Conservation (phyloP, 2,797 vertebrate genomes). For the Myripristis jacobus region DNA sequence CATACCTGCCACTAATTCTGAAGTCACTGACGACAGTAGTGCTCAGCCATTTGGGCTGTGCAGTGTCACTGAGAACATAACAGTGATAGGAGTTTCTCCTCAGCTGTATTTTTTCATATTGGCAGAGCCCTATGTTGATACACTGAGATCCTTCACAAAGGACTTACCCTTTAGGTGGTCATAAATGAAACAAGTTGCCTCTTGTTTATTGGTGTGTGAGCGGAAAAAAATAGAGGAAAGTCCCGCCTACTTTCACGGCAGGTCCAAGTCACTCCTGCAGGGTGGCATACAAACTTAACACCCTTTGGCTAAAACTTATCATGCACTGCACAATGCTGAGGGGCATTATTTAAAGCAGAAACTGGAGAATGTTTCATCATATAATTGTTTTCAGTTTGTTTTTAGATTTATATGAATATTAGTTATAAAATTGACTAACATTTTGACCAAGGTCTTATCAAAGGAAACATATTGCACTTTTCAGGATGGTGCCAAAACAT, state of each 20-base stretch:
- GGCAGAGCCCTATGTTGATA: conserved; percentile 21
- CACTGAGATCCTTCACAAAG: conserved; percentile 41
- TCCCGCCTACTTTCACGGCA: conserved; percentile 43
- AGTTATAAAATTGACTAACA: too few relatives aligned
- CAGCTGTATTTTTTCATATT: conserved; percentile 49
- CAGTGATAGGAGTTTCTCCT: conserved; percentile 25
- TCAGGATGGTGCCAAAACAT: too few relatives aligned
- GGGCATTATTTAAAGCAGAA: too few relatives aligned
- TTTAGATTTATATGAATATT: too few relatives aligned
- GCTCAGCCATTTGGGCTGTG: too few relatives aligned
- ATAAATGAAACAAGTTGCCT: conserved; percentile 61
- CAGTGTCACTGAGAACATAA: conserved; percentile 12
- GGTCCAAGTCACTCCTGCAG: conserved; percentile 27
- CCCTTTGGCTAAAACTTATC: conserved; percentile 14
- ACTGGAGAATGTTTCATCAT: too few relatives aligned
- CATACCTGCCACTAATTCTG: conserved; percentile 64
- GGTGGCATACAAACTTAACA: conserved; percentile 10
- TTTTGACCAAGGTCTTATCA: too few relatives aligned
- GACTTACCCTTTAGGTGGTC: conserved; percentile 52
- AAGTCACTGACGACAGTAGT: conserved; percentile 21
- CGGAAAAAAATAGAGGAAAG: conserved; percentile 40
- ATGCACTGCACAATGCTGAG: too few relatives aligned
- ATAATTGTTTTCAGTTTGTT: too few relatives aligned
- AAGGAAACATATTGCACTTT: too few relatives aligned
- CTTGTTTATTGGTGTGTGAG: conserved; percentile 38